Base-by-base conservation (phyloP, 1,140 invertebrate genomes). In the Drosophila persimilis region DNA sequence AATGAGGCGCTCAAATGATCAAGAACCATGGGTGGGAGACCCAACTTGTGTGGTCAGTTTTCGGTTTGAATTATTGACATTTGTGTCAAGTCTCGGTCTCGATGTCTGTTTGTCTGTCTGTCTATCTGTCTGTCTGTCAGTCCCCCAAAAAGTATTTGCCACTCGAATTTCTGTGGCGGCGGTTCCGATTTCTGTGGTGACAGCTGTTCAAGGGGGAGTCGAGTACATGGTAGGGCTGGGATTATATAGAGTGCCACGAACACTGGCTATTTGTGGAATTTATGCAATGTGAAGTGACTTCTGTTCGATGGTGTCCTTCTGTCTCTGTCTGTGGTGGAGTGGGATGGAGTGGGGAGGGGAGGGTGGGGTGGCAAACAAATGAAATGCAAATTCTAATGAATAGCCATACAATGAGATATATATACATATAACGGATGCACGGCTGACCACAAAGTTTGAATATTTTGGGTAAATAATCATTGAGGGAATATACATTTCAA, bases 31-130 rank as follows among this genome's bases (percentile, higher is more conserved):
- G 29, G 31, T 46, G 26, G 26, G 44, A 6, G 35, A 46, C 11
- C n/a, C 11, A 43, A 57, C 70, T 72, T 53, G 43, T 73, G 70
- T 50, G 71, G 69, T 75, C 72, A 75, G 55, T 54, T 75, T 69
- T 56, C 46, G 80, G 60, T 58, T 54, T 53, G 66, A 81, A 79
- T 81, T 81, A 80, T 81, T 85, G 80, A 86, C 81, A 86, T 86
- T 80, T 83, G 75, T 83, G 80, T 75, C 80, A 81, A 41, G 31
- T 43, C 35, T 5, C 50, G 11, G 31, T 11, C 9, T 35, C 9
- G 31, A 11, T 35, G 9, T 35, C 9, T 3, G 2, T 26, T 5
- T 31, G 29, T 35, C 9, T 1, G 31, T 11, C 15, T 15, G 15
- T 15, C 15, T 15, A 0, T 15, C 15, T 15, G 15, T 15, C 8